Conservation (phyloP, 2,888 invertebrate genomes). For the Tenthredo mesomela region DNA sequence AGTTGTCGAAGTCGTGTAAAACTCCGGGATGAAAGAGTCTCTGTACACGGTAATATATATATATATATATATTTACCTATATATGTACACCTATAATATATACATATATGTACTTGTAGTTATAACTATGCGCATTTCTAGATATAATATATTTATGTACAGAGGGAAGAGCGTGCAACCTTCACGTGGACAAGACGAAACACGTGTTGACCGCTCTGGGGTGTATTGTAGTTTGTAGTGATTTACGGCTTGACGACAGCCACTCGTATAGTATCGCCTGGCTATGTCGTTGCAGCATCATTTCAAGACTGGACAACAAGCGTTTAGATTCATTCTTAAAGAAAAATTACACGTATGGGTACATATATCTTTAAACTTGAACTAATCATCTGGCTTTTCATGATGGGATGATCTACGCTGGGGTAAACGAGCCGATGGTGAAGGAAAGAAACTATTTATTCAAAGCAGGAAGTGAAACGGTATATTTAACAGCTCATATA, state of each 20-base stretch:
- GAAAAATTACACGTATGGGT: conserved; percentile 1
- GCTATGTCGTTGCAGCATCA: conserved; percentile 4
- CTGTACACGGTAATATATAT: neutral
- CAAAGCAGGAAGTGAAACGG: conserved; percentile 44
- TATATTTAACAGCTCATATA: conserved; percentile 3
- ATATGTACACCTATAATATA: too few species aligned
- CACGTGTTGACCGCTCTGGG: conserved; percentile 41
- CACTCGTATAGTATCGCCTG: neutral
- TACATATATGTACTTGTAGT: neutral
- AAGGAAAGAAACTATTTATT: neutral
- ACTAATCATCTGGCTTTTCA: conserved; percentile 24
- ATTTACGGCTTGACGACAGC: conserved; percentile 47
- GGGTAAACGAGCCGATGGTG: neutral
- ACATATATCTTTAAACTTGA: conserved; percentile 10
- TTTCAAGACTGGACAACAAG: conserved; percentile 1
- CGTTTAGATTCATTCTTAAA: conserved; percentile 6
- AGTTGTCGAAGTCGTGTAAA: neutral
- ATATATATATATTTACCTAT: neutral
- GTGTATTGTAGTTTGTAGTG: conserved; percentile 49
- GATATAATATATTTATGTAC: conserved; percentile 40
- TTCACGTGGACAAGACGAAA: conserved; percentile 42
- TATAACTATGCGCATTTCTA: conserved; percentile 23
- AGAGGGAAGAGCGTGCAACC: conserved; percentile 18
- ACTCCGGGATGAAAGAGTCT: conserved; percentile 12
- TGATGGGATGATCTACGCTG: neutral